Percentiles rank a stretch among this genome's conserved stretches.
Evolutionary conservation across 2,113 vertebrate species (phyloP).

Genomic region (Pelusios castaneus): DNA sequence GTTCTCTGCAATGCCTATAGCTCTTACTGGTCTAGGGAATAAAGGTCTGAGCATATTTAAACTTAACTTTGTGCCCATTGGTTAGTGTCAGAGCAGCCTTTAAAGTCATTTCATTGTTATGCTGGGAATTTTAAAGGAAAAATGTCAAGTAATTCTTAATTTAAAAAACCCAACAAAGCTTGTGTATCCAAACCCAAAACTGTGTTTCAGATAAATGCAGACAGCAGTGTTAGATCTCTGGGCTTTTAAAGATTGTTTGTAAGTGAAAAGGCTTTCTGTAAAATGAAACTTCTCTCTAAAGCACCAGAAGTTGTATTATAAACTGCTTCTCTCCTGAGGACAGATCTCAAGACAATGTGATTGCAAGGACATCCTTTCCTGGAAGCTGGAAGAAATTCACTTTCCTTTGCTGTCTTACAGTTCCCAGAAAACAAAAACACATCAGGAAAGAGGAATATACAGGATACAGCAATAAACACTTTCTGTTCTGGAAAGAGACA

Average conservation of each 20-base stretch:
- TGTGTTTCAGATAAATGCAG: not conserved
- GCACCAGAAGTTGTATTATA: fast-evolving
- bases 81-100: slow-evolving; percentile 28
- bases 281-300: not conserved
- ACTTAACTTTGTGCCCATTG: slow-evolving; percentile 43
- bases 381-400: fast-evolving
- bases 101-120: not conserved
- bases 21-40: not conserved
- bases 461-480: not conserved
- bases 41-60: slow-evolving; percentile 4
- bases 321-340: fast-evolving
- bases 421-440: not conserved
- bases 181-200: not conserved
- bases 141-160: not conserved
- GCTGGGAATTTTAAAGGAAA: slow-evolving; percentile 13
- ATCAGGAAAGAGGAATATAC: not conserved
- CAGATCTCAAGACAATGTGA: fast-evolving
- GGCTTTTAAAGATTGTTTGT: not conserved
- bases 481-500: not conserved
- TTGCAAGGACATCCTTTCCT: not conserved
- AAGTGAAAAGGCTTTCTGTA: not conserved
- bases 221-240: not conserved
- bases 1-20: not conserved
- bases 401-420: not conserved
- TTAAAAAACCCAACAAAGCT: not conserved